phyloP scores from a whole-genome alignment of 2,888 invertebrate genomes.

The Lagria hirta region DNA sequence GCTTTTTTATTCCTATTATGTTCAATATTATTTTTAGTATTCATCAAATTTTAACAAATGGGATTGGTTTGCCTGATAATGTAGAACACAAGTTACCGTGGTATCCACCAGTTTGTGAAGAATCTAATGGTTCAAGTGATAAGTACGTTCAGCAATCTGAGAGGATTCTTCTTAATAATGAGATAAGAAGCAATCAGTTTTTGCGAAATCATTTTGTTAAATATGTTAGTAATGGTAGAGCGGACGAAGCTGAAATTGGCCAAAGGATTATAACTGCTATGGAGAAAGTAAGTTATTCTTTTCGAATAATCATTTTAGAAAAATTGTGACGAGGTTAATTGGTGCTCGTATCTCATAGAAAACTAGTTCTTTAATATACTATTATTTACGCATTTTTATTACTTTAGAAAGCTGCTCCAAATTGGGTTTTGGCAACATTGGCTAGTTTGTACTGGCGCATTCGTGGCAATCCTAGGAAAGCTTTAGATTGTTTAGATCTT shows the following conservation, averaged over 20 bases:
- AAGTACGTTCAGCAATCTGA: slow-evolving; percentile 51
- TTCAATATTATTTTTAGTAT: slow-evolving; percentile 49
- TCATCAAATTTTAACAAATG: slow-evolving; percentile 60
- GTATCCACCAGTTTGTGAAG: slow-evolving; percentile 71
- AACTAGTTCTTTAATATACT: too few species aligned
- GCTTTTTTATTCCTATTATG: not conserved
- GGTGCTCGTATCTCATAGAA: too few species aligned
- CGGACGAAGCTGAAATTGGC: slow-evolving; percentile 72
- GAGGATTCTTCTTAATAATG: slow-evolving; percentile 38
- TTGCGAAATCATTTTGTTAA: slow-evolving; percentile 46
- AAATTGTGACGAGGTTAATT: too few species aligned
- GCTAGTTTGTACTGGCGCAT: slow-evolving; percentile 80
- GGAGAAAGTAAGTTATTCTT: slow-evolving; percentile 61
- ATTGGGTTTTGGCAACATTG: slow-evolving; percentile 72
- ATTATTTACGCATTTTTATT: too few species aligned
- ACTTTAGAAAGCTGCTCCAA: slow-evolving; percentile 67
- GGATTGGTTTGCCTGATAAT: slow-evolving; percentile 62
- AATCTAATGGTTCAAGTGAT: slow-evolving; percentile 45
- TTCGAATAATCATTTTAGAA: too few species aligned
- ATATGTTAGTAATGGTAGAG: slow-evolving; percentile 50
- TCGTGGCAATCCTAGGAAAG: slow-evolving; percentile 67
- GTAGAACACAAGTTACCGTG: slow-evolving; percentile 73
- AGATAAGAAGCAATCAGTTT: slow-evolving; percentile 41
- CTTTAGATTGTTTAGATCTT: slow-evolving; percentile 68
- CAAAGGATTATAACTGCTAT: slow-evolving; percentile 74